phyloP scores from a whole-genome alignment of 2,888 invertebrate genomes.

The Cepaea hortensis region DNA sequence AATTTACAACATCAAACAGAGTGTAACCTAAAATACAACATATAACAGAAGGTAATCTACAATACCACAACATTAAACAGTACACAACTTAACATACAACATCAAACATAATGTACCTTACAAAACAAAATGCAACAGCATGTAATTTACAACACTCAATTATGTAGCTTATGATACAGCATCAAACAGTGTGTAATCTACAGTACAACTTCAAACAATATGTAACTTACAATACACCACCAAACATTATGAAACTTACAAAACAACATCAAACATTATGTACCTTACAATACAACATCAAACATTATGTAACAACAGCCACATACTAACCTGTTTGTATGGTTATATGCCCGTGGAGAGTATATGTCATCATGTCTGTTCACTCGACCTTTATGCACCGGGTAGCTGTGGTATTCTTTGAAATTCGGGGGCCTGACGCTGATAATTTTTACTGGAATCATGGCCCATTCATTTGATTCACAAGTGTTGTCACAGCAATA shows the following conservation, averaged over 20 bases:
- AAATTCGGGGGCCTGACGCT: conserved; percentile 64
- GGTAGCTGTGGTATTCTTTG: conserved; percentile 59
- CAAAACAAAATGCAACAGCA: not conserved
- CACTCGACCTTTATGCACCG: conserved; percentile 60
- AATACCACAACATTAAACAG: not conserved
- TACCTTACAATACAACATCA: not conserved
- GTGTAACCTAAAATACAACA: too few relatives aligned
- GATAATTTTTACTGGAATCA: conserved; percentile 66
- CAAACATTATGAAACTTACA: not conserved
- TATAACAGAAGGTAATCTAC: not conserved
- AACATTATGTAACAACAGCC: not conserved
- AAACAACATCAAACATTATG: not conserved
- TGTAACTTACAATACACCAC: not conserved
- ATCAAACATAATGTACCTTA: not conserved
- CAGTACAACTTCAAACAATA: too few relatives aligned
- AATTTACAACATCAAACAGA: too few relatives aligned
- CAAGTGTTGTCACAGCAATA: conserved; percentile 65
- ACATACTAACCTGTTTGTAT: conserved; percentile 49
- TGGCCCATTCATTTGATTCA: conserved; percentile 66
- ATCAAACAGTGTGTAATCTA: too few relatives aligned
- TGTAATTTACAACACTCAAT: not conserved
- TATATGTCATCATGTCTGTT: conserved; percentile 62
- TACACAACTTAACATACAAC: too few relatives aligned
- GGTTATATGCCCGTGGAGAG: conserved; percentile 55
- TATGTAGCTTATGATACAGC: not conserved